A percentile compares a stretch with the other conserved stretches of the same genome.
phyloP scores from a whole-genome alignment of 2,113 vertebrate genomes.

The Tetrax tetrax region DNA sequence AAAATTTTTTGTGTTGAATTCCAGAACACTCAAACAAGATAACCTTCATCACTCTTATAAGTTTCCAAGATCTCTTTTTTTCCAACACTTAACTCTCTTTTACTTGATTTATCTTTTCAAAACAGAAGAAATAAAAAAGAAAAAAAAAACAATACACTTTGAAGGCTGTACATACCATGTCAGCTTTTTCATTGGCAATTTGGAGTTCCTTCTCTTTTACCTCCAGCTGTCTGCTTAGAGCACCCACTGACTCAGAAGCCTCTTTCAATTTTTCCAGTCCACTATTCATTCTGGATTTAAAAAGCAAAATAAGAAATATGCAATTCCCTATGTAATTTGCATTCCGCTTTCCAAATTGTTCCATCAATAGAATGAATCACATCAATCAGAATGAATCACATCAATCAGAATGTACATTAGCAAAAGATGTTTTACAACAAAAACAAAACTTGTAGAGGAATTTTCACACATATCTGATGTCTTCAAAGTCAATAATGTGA shows the following conservation, averaged over 20 bases:
- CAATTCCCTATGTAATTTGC: not conserved
- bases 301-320: not conserved
- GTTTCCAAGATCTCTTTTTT: not conserved
- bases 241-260: constrained; percentile 90
- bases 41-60: not conserved
- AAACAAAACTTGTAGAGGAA: not conserved
- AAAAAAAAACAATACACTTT: not conserved
- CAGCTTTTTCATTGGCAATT: constrained; percentile 92
- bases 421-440: not conserved
- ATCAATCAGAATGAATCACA: not conserved
- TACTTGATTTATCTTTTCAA: not conserved
- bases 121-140: not conserved
- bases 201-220: constrained; percentile 92
- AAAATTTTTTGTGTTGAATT: not conserved
- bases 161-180: constrained; percentile 78
- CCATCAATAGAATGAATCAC: not conserved
- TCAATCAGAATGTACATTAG: not conserved
- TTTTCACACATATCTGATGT: not conserved
- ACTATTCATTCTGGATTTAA: constrained; percentile 87
- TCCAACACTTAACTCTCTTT: not conserved
- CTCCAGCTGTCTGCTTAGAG: constrained; percentile 89
- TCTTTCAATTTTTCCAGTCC: constrained; percentile 94
- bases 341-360: not conserved
- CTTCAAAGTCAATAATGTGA: not conserved
- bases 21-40: not conserved